Evolutionary conservation across 1,140 invertebrate species (phyloP).

Genomic region (Archivesica marissinica): DNA sequence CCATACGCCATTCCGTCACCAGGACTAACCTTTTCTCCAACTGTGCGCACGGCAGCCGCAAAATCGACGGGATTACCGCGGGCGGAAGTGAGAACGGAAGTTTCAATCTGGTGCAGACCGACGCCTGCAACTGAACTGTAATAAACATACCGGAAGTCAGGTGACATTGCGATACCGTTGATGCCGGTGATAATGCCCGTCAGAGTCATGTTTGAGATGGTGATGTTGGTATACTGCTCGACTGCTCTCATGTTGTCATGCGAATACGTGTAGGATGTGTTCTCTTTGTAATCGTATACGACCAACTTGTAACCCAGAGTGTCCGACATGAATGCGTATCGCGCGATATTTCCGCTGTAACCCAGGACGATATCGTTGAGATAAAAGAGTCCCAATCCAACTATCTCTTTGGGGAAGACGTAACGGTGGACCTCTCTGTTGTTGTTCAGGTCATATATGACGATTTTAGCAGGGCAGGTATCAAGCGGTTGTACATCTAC

Average conservation of each 20-base stretch:
- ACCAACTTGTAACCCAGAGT: conserved; percentile 65
- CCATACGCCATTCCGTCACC: conserved; percentile 61
- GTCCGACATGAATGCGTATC: conserved; percentile 75
- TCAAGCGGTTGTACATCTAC: conserved; percentile 43
- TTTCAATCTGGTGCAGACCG: conserved; percentile 64
- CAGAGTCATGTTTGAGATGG: conserved; percentile 31
- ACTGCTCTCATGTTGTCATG: conserved; percentile 68
- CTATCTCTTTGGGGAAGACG: conserved; percentile 63
- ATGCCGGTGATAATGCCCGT: conserved; percentile 32
- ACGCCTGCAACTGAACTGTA: conserved; percentile 60
- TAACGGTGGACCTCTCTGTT: conserved; percentile 59
- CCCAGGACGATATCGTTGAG: conserved; percentile 75
- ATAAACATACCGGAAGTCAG: conserved; percentile 66
- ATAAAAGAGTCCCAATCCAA: conserved; percentile 63
- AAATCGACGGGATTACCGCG: conserved; percentile 30
- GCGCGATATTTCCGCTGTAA: conserved; percentile 54
- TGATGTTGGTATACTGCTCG: conserved; percentile 43
- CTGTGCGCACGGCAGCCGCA: conserved; percentile 32
- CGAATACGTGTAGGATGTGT: conserved; percentile 59
- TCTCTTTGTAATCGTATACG: conserved; percentile 66
- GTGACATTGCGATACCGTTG: conserved; percentile 68
- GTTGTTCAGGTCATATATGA: conserved; percentile 71
- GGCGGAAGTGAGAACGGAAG: conserved; percentile 56
- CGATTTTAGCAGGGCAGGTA: conserved; percentile 71
- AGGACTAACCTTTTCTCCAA: conserved; percentile 59